Evolutionary conservation across 1,140 invertebrate genomes (phyloP).

Genomic region (Megalopta genalis): DNA sequence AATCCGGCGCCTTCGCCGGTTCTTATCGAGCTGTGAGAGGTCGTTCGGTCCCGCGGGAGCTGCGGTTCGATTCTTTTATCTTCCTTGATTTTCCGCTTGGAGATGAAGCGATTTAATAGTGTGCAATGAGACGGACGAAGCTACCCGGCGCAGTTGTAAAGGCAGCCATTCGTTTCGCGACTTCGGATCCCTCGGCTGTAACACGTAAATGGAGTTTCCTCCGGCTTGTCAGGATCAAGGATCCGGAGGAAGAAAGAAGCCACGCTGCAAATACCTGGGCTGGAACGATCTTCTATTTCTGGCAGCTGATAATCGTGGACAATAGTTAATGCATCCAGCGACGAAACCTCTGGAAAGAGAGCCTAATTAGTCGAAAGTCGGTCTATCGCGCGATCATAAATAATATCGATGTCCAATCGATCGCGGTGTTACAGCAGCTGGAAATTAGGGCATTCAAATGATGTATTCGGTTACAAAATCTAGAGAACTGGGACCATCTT

Average conservation of each 20-base stretch:
- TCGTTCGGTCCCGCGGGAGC: conserved; percentile 31
- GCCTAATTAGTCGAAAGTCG: conserved; percentile 59
- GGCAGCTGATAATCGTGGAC: conserved; percentile 42
- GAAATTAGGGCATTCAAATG: no score
- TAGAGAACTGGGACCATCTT: no score
- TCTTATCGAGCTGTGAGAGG: conserved; percentile 28
- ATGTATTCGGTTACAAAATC: no score
- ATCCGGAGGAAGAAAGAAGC: neutral
- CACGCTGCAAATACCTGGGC: neutral
- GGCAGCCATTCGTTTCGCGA: conserved; percentile 36
- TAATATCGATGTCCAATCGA: conserved; percentile 48
- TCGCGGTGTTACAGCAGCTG: conserved; percentile 2
- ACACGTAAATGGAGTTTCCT: conserved; percentile 29
- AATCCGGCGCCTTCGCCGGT: conserved; percentile 36
- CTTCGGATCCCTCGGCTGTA: conserved; percentile 24
- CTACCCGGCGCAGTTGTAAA: conserved; percentile 39
- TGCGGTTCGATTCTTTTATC: conserved; percentile 45
- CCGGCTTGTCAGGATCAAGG: neutral
- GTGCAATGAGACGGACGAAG: conserved; percentile 45
- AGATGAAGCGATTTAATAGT: conserved; percentile 49
- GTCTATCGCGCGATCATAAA: conserved; percentile 26
- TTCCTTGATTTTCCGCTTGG: conserved; percentile 46
- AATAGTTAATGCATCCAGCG: conserved; percentile 40
- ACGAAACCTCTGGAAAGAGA: neutral
- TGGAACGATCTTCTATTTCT: neutral